A percentile compares a stretch with the other conserved stretches of the same genome.
phyloP scores from a whole-genome alignment of 2,888 invertebrate species.

The Polylopha cassiicola region DNA sequence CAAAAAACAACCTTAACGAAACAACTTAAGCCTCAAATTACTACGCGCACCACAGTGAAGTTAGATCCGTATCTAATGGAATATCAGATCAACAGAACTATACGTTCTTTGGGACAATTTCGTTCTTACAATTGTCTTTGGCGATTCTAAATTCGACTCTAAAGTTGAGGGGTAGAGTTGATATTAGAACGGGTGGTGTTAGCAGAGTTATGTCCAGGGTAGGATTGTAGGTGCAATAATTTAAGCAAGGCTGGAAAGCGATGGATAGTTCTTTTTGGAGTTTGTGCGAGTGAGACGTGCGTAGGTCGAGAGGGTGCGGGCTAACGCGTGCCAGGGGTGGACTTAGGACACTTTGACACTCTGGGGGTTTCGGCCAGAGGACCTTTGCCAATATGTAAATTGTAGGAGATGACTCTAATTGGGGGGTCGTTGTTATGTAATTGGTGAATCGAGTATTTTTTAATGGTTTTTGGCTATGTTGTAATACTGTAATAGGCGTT shows the following conservation, averaged over 20 bases:
- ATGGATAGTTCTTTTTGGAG: slow-evolving; percentile 75
- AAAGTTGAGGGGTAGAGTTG: slow-evolving; percentile 30
- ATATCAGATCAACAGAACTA: slow-evolving; percentile 50
- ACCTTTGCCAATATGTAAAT: too few relatives aligned
- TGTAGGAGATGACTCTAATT: too few relatives aligned
- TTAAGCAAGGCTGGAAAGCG: slow-evolving; percentile 76
- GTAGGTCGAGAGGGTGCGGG: slow-evolving; percentile 72
- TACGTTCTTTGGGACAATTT: slow-evolving; percentile 63
- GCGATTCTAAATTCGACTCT: slow-evolving; percentile 30
- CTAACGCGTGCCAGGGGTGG: slow-evolving; percentile 61
- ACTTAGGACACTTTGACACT: slow-evolving; percentile 28
- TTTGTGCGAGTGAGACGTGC: slow-evolving; percentile 77
- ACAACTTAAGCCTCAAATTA: slow-evolving; percentile 25
- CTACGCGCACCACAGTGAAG: slow-evolving; percentile 31
- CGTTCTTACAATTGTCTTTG: slow-evolving; percentile 40
- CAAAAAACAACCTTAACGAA: slow-evolving; percentile 31
- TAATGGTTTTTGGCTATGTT: too few relatives aligned
- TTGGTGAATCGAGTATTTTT: too few relatives aligned
- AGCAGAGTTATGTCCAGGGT: slow-evolving; percentile 40
- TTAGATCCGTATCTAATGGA: slow-evolving; percentile 61
- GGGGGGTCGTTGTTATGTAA: too few relatives aligned
- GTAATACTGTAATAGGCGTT: too few relatives aligned
- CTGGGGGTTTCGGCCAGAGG: too few relatives aligned
- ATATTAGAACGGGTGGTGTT: slow-evolving; percentile 32
- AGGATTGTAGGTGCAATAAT: slow-evolving; percentile 69